Percentiles rank a stretch among this genome's conserved stretches.
These are phyloP conservation scores for Protomyctophum bolini DNA, from an alignment of 2,113 vertebrate species.

Conservation along the genomic window DNA sequence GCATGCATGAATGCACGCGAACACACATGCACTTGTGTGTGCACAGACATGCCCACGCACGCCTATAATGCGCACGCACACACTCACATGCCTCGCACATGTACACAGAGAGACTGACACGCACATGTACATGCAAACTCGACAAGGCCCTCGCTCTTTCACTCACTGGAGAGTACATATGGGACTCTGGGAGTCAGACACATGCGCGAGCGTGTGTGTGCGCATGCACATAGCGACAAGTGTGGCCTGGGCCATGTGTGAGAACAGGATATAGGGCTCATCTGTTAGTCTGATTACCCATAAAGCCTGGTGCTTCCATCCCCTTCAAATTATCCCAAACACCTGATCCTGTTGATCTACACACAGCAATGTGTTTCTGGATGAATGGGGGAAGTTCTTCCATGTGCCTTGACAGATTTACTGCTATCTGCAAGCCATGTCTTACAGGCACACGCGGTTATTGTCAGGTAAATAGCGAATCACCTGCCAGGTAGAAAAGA, in stretches of 20 bases:
- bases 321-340: slow-evolving; percentile 10
- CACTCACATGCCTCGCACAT: not conserved
- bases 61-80: not conserved
- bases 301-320: slow-evolving; percentile 19
- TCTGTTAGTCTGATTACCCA: slow-evolving; percentile 61
- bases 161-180: slow-evolving; percentile 3
- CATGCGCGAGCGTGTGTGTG: slow-evolving; percentile 7
- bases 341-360: slow-evolving; percentile 46
- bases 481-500: not conserved
- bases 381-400: slow-evolving; percentile 42
- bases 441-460: not conserved
- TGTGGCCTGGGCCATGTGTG: slow-evolving; percentile 62
- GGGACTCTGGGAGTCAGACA: not conserved
- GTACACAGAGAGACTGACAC: not conserved
- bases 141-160: not conserved
- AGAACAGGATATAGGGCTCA: slow-evolving; percentile 52
- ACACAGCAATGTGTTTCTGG: not conserved
- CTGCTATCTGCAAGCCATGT: slow-evolving; percentile 16
- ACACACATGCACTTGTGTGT: not conserved
- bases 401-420: slow-evolving; percentile 37
- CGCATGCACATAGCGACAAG: slow-evolving; percentile 39
- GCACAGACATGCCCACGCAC: not conserved
- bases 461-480: slow-evolving; percentile 26
- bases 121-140: not conserved
- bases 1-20: slow-evolving; percentile 3